phyloP scores from a whole-genome alignment of 2,888 invertebrate genomes.

The Scaeva pyrastri region DNA sequence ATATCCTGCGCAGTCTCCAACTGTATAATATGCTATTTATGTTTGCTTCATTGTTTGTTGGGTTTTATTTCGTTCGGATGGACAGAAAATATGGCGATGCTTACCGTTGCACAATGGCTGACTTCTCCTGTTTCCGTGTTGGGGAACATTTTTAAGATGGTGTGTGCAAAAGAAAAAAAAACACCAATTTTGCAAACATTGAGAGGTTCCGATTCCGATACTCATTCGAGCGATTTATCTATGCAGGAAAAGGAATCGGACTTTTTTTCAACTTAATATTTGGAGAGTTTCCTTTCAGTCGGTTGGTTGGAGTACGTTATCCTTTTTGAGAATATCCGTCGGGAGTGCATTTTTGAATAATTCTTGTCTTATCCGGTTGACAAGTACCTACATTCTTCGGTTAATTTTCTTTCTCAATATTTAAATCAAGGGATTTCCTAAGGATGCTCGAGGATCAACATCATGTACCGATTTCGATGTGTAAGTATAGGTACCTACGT shows the following conservation, averaged over 20 bases:
- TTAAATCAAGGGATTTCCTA: constrained; percentile 12
- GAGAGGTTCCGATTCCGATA: constrained; percentile 41
- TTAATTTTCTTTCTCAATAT: background rate
- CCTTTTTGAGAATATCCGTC: constrained; percentile 82
- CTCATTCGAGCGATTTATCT: constrained; percentile 68
- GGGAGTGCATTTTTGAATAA: constrained; percentile 48
- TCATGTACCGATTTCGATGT: constrained; percentile 82
- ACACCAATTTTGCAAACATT: constrained; percentile 43
- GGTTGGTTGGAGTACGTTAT: constrained; percentile 69
- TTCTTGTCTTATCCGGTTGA: background rate
- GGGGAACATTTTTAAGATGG: constrained; percentile 49
- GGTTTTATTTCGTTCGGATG: background rate
- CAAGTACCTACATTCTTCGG: background rate
- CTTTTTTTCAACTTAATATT: constrained; percentile 67
- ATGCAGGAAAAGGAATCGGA: constrained; percentile 56
- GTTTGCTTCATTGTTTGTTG: background rate
- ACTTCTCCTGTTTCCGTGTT: constrained; percentile 60
- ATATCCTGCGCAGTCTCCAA: constrained; percentile 65
- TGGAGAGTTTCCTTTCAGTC: constrained; percentile 73
- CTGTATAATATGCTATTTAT: constrained; percentile 28
- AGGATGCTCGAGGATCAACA: constrained; percentile 83
- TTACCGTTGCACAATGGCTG: constrained; percentile 64
- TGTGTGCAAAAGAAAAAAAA: constrained; percentile 34
- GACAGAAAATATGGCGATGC: constrained; percentile 66
- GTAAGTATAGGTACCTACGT: constrained; percentile 81